Conservation (phyloP, 2,888 invertebrate species). For the Stenchaetothrips biformis region DNA sequence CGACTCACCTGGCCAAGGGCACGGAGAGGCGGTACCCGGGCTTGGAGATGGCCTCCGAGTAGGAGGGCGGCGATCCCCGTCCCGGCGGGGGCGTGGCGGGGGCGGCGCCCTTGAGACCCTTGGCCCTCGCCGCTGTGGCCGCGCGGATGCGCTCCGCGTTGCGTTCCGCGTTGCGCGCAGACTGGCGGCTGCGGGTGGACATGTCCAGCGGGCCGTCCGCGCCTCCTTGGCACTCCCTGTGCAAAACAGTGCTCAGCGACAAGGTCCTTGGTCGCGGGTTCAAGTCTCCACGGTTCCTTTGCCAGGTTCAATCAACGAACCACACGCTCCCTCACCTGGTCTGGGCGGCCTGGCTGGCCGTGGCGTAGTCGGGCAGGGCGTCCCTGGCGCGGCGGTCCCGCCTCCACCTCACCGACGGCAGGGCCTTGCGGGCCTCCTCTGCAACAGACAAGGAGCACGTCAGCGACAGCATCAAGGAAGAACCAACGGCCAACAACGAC, state of each 20-base stretch:
- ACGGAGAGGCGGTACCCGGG: slow-evolving; percentile 42
- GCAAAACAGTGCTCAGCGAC: slow-evolving; percentile 15
- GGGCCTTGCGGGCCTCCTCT: slow-evolving; percentile 51
- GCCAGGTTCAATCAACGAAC: not conserved
- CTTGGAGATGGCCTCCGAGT: slow-evolving; percentile 50
- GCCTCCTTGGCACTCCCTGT: slow-evolving; percentile 45
- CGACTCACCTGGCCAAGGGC: not conserved
- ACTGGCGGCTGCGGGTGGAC: slow-evolving; percentile 38
- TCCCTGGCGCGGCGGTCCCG: slow-evolving; percentile 56
- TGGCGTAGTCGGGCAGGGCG: slow-evolving; percentile 28
- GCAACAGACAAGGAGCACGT: too few species aligned
- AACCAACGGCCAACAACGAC: too few species aligned
- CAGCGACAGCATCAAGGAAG: slow-evolving; percentile 43
- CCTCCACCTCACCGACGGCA: slow-evolving; percentile 66
- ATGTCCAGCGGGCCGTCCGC: slow-evolving; percentile 59
- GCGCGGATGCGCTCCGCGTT: not conserved
- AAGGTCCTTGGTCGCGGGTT: not conserved
- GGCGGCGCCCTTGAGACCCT: too few species aligned
- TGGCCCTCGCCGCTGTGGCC: not conserved
- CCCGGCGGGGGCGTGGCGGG: slow-evolving; percentile 20
- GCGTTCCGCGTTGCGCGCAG: not conserved
- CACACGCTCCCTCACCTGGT: not conserved
- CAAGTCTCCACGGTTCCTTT: not conserved
- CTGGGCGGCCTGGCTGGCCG: not conserved
- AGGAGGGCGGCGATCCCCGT: slow-evolving; percentile 58